These are phyloP conservation scores for Drosophila aldrichi DNA, from an alignment of 2,888 invertebrate species.

Conservation along the genomic window DNA sequence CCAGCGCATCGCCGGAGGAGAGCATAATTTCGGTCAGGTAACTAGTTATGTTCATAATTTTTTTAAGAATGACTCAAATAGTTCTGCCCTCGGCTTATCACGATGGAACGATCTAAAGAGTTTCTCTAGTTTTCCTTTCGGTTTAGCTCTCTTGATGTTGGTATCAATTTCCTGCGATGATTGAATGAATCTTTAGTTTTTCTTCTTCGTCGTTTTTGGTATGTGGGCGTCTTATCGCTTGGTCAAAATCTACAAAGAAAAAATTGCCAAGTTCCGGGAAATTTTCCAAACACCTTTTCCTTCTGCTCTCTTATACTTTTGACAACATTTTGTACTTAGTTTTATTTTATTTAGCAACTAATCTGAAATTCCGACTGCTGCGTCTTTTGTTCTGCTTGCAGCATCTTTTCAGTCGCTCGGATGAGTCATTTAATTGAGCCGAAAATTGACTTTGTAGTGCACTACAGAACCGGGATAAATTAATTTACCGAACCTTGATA, in stretches of 20 bases:
- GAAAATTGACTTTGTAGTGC: conserved; percentile 70
- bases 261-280: conserved; percentile 68
- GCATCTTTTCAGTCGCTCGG: conserved; percentile 47
- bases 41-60: conserved; percentile 78
- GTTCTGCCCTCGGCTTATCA: conserved; percentile 56
- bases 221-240: conserved; percentile 67
- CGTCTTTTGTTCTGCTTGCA: conserved; percentile 25
- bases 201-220: conserved; percentile 2
- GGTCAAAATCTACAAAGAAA: conserved; percentile 51
- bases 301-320: conserved; percentile 14
- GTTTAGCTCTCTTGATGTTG: conserved; percentile 56
- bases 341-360: conserved; percentile 36
- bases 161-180: conserved; percentile 76
- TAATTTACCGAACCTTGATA: conserved; percentile 68
- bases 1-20: too few relatives aligned
- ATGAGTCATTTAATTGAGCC: conserved; percentile 79
- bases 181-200: conserved; percentile 67
- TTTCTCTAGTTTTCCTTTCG: conserved; percentile 31
- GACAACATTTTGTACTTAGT: conserved; percentile 37
- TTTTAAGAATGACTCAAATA: conserved; percentile 78
- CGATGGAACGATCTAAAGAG: conserved; percentile 43
- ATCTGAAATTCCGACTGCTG: not conserved
- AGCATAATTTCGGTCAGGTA: conserved; percentile 75
- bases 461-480: conserved; percentile 56
- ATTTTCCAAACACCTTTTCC: conserved; percentile 34